A percentile compares a stretch with the other conserved stretches of the same genome.
These are phyloP conservation scores for Epizoanthus stellaris DNA, from an alignment of 92 coral and sea anemone genomes.

Conservation along the genomic window DNA sequence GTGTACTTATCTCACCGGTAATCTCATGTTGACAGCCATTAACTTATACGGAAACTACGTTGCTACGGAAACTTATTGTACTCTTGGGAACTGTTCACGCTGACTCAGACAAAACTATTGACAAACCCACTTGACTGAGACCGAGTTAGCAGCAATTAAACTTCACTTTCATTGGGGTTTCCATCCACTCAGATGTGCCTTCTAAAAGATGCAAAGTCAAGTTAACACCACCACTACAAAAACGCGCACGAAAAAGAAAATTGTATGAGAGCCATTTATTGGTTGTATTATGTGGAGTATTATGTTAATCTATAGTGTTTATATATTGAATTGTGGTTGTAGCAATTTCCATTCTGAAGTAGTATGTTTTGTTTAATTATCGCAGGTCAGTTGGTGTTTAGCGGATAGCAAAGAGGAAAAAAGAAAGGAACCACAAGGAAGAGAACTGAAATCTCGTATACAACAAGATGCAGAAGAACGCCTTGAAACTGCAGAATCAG, in stretches of 20 bases:
- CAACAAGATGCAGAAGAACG: constrained; percentile 24
- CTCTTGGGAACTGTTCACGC: constrained; percentile 1
- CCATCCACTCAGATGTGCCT: neutral
- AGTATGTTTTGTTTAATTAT: neutral
- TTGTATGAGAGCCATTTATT: neutral
- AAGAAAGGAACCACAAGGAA: neutral
- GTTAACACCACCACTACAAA: neutral
- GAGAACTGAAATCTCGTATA: constrained; percentile 2
- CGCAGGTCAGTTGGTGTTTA: constrained; percentile 38
- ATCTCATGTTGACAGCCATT: neutral
- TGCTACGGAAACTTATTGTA: constrained; percentile 25
- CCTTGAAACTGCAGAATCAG: constrained; percentile 72
- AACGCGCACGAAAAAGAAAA: neutral
- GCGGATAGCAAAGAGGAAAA: constrained; percentile 5
- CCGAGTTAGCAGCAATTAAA: neutral
- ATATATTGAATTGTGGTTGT: neutral
- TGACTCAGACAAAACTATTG: constrained; percentile 4
- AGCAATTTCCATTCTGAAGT: neutral
- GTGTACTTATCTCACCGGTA: neutral
- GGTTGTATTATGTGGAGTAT: too few relatives aligned
- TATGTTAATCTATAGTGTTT: neutral
- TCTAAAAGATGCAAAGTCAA: constrained; percentile 5
- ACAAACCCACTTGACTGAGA: constrained; percentile 5
- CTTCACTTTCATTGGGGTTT: neutral
- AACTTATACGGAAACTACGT: neutral